These are phyloP conservation scores for Paralichthys olivaceus DNA, from an alignment of 2,113 vertebrate species.

Conservation along the genomic window DNA sequence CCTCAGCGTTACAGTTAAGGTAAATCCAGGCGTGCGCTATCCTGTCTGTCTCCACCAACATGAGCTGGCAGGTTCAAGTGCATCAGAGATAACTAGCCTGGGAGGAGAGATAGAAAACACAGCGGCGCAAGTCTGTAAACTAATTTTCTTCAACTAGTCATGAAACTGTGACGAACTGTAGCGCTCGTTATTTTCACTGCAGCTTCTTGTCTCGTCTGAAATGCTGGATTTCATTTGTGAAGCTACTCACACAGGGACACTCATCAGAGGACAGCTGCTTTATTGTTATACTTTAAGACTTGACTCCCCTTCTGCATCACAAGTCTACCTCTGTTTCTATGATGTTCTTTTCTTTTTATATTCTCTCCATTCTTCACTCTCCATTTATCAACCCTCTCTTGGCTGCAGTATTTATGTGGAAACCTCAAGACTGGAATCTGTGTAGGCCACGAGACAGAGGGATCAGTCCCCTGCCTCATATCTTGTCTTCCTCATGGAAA, in stretches of 20 bases:
- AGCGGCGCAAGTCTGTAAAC: background rate
- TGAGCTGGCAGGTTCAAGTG: slow-evolving; percentile 54
- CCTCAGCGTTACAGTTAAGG: slow-evolving; percentile 11
- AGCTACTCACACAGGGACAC: background rate
- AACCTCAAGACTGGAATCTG: slow-evolving; percentile 10
- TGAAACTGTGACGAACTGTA: slow-evolving; percentile 27
- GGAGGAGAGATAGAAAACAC: slow-evolving; percentile 7
- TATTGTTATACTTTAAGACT: too few relatives aligned
- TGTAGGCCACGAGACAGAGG: background rate
- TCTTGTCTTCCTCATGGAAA: slow-evolving; percentile 60
- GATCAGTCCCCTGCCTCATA: slow-evolving; percentile 22
- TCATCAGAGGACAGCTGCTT: too few relatives aligned
- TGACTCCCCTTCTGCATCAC: background rate
- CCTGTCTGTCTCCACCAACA: slow-evolving; percentile 33
- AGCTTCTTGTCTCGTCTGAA: background rate
- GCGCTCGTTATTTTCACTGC: background rate
- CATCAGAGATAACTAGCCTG: slow-evolving; percentile 61
- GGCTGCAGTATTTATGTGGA: background rate
- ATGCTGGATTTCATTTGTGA: too few relatives aligned
- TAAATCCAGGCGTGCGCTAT: slow-evolving; percentile 33
- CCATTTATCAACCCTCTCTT: background rate
- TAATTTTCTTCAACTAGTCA: slow-evolving; percentile 24
- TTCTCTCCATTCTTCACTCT: background rate
- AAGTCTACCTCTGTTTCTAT: background rate
- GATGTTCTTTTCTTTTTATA: background rate